Base-by-base conservation (phyloP, 2,113 vertebrate species). In the Melanocharis versteri region DNA sequence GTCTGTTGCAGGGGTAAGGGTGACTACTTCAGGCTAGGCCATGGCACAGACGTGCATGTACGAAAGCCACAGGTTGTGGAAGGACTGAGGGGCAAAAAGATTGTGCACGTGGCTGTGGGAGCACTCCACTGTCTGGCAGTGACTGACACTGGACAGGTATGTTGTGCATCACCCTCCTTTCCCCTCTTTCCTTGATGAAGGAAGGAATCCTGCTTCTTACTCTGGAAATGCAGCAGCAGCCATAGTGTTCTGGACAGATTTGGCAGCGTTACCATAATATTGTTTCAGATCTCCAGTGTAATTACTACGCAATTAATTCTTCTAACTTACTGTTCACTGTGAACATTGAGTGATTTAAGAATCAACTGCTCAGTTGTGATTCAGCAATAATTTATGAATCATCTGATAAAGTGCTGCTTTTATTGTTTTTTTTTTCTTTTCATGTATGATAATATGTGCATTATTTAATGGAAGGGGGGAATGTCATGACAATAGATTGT, bases 41-140 rank as follows among this genome's bases (percentile, higher is more conserved):
- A 99, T 1, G 99, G 99, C 54, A 99, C 99, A 2, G 99, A 99
- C 2, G 99, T 99, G 31, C 99, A 99, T 1, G 99, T 99, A 31
- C 98, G 99, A 51, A 99, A 99, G 93, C 99, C 99, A 0, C 99
- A 99, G 96, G 99, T 99, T 94, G 99, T 99, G 73, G 99, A 99
- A 95, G 99, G 99, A 4, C 97, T 99, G 85, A 98, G 99, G 60
- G 99, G 98, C 45, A 99, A 99, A 94, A 99, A 99, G 97, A 99
- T 99, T 1, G 98, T 99, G 92, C 99, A 99, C 0, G 99, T 99
- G 78, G 99, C 99, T 6, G 99, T 99, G 7, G 99, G 99, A 3
- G 99, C 99, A 0, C 97, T 99, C n/a, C 99, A 99, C 91, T 99
- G 99, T 73, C 97, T 99, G 78, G 99, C 99, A 0, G 99, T 99